A percentile compares a stretch with the other conserved stretches of the same genome.
These are phyloP conservation scores for Aphodius sticticus DNA, from an alignment of 2,888 invertebrate species.

Conservation along the genomic window DNA sequence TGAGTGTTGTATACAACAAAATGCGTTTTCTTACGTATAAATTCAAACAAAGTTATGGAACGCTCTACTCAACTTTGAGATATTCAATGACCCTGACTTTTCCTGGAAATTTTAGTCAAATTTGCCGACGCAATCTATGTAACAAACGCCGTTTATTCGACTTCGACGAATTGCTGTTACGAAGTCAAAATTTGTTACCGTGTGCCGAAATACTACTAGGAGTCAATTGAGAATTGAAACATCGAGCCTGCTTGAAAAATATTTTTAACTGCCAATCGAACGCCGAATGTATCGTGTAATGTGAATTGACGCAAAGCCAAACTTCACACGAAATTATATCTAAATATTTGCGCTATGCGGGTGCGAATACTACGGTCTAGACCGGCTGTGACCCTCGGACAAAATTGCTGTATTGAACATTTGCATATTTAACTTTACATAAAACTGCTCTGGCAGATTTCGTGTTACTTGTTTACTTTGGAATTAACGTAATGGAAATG, in stretches of 20 bases:
- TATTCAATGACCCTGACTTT: too few relatives aligned
- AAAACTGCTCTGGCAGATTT: slow-evolving; percentile 1
- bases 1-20: too few relatives aligned
- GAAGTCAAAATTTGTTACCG: not conserved
- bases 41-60: too few relatives aligned
- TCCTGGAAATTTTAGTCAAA: not conserved
- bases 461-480: not conserved
- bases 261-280: not conserved
- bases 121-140: not conserved
- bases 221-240: not conserved
- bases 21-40: too few relatives aligned
- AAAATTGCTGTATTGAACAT: slow-evolving; percentile 15
- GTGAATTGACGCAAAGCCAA: not conserved
- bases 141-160: not conserved
- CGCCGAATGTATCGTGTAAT: not conserved
- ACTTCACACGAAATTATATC: slow-evolving; percentile 19
- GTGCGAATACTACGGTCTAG: slow-evolving; percentile 5
- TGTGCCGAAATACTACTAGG: not conserved
- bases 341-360: slow-evolving; percentile 16
- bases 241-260: not conserved
- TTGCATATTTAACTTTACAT: slow-evolving; percentile 17
- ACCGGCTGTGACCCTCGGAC: slow-evolving; percentile 16
- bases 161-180: not conserved
- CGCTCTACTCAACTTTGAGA: too few relatives aligned
- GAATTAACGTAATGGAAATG: not conserved